These are phyloP conservation scores for Elaphurus davidianus DNA, from an alignment of 2,113 vertebrate genomes.

Conservation along the genomic window DNA sequence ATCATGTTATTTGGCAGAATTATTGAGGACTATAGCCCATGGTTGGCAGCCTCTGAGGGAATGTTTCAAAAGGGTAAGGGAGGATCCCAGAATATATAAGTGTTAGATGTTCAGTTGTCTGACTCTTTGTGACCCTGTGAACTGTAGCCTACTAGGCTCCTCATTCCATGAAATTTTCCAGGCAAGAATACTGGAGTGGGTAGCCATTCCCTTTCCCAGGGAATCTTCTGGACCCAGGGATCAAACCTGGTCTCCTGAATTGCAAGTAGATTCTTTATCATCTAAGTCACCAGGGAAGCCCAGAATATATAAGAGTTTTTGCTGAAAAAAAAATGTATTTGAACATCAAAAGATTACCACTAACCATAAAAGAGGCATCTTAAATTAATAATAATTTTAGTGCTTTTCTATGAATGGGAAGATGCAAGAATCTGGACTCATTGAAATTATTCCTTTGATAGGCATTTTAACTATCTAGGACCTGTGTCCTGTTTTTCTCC, in stretches of 20 bases:
- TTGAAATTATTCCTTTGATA: background rate
- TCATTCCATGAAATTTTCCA: too few species aligned
- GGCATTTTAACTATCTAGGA: background rate
- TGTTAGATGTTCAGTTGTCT: too few species aligned
- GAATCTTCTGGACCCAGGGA: too few species aligned
- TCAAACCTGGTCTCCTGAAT: too few species aligned
- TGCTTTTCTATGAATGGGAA: background rate
- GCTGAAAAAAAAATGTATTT: background rate
- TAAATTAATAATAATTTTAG: background rate
- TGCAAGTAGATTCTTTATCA: too few species aligned
- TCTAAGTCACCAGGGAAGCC: too few species aligned
- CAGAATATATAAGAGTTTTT: background rate
- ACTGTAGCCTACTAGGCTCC: too few species aligned
- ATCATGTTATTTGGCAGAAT: background rate
- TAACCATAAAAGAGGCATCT: background rate
- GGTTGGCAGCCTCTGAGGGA: background rate
- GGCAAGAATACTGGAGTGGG: too few species aligned
- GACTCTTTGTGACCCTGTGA: too few species aligned
- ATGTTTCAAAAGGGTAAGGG: background rate
- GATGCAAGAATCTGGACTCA: background rate
- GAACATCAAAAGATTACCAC: background rate
- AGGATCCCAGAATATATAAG: background rate
- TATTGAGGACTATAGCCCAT: background rate
- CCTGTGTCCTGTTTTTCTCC: background rate
- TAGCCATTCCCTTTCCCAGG: too few species aligned